Conservation (phyloP, 2,797 vertebrate species). For the Gobio occitaniae region DNA sequence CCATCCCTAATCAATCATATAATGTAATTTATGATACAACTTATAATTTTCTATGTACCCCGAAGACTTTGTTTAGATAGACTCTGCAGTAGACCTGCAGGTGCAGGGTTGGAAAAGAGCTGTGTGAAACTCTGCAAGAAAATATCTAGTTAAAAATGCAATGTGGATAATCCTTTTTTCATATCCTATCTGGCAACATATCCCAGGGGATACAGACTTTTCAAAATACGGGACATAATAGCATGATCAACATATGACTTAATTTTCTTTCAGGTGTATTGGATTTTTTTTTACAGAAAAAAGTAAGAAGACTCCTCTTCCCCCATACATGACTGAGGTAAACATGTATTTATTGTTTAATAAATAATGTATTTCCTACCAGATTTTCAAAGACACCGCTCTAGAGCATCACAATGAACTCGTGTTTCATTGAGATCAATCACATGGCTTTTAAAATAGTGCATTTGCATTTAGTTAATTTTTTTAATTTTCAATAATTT, state of each 20-base stretch:
- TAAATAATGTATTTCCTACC: too few relatives aligned
- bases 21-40: background rate
- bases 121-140: too few relatives aligned
- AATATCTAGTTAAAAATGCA: background rate
- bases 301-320: background rate
- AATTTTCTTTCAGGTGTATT: too few relatives aligned
- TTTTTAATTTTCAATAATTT: background rate
- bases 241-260: too few relatives aligned
- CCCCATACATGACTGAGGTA: background rate
- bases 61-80: background rate
- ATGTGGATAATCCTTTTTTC: background rate
- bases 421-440: background rate
- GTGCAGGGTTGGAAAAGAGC: background rate
- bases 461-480: background rate
- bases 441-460: background rate
- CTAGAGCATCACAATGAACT: background rate
- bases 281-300: too few relatives aligned
- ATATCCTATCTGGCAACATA: too few relatives aligned
- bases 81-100: background rate
- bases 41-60: background rate
- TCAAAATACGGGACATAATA: too few relatives aligned
- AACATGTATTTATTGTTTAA: background rate
- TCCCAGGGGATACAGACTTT: too few relatives aligned
- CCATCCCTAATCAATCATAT: background rate
- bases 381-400: too few relatives aligned